Evolutionary conservation across 2,797 vertebrate genomes (phyloP).

Genomic region (Thunnus albacares): DNA sequence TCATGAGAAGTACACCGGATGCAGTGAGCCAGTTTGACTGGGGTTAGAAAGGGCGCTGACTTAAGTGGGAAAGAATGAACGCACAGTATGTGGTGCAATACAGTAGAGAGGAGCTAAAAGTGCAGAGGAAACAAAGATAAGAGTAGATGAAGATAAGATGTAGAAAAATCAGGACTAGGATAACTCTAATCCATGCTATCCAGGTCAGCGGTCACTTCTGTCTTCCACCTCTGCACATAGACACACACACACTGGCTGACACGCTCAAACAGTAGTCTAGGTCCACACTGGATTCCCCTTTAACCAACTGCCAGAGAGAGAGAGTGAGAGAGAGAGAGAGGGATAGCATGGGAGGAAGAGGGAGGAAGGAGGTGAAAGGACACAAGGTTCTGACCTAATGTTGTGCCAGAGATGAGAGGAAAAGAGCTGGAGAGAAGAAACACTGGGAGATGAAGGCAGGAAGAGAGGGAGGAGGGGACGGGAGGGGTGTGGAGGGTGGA

Average conservation of each 20-base stretch:
- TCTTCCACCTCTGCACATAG: conserved; percentile 11
- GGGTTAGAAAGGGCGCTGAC: conserved; percentile 26
- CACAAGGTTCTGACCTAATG: conserved; percentile 77
- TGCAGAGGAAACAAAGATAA: conserved; percentile 16
- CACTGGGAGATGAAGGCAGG: conserved; percentile 76
- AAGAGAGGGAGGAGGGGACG: conserved; percentile 66
- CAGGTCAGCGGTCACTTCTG: conserved; percentile 59
- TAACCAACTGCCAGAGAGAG: conserved; percentile 34
- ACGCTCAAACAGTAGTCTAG: conserved; percentile 14
- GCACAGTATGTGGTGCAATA: conserved; percentile 3
- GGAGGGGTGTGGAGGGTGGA: conserved; percentile 18
- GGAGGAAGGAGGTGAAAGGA: conserved; percentile 67
- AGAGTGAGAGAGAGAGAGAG: conserved; percentile 14
- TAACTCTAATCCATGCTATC: conserved; percentile 65
- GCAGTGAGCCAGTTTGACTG: conserved; percentile 37
- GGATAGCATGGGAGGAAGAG: conserved; percentile 44
- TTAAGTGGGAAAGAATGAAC: conserved; percentile 48
- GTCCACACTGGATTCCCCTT: conserved; percentile 39
- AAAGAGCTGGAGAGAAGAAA: conserved; percentile 64
- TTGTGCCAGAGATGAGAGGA: conserved; percentile 71
- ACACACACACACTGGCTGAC: background rate
- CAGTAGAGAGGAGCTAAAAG: background rate
- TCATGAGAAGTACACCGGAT: conserved; percentile 56
- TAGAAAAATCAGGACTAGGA: conserved; percentile 5
- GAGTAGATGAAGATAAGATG: conserved; percentile 17